Percentiles rank a stretch among this genome's conserved stretches.
These are phyloP conservation scores for Arremon brunneinucha DNA, from an alignment of 2,797 vertebrate species.

Conservation along the genomic window DNA sequence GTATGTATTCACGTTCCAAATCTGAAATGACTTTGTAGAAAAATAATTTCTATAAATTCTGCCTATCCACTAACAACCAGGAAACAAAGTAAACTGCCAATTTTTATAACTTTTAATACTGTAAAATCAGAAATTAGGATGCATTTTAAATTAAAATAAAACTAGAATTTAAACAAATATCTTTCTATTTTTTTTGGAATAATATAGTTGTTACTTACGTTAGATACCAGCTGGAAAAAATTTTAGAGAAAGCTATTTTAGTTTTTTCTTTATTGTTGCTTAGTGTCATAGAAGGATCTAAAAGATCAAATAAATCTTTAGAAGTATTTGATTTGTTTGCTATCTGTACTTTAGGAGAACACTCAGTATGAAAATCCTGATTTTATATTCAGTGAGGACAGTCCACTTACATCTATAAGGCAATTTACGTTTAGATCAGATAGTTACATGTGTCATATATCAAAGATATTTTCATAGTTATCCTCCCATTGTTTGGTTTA, in stretches of 20 bases:
- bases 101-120: not conserved
- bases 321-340: not conserved
- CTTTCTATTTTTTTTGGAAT: not conserved
- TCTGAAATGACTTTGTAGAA: not conserved
- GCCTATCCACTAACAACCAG: not conserved
- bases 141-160: not conserved
- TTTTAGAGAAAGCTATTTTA: not conserved
- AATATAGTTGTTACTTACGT: not conserved
- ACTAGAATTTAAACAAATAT: not conserved
- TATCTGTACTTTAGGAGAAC: not conserved
- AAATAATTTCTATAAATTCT: not conserved
- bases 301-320: not conserved
- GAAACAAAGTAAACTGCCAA: not conserved
- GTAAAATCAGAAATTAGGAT: not conserved
- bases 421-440: not conserved
- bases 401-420: not conserved
- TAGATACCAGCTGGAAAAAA: not conserved
- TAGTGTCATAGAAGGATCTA: not conserved
- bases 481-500: not conserved
- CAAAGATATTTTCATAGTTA: not conserved
- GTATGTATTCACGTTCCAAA: not conserved
- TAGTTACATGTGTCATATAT: not conserved
- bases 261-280: not conserved
- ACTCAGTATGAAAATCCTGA: not conserved
- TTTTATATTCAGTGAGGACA: not conserved